Evolutionary conservation across 2,888 invertebrate genomes (phyloP).

Genomic region (Pristionchus arcanus): DNA sequence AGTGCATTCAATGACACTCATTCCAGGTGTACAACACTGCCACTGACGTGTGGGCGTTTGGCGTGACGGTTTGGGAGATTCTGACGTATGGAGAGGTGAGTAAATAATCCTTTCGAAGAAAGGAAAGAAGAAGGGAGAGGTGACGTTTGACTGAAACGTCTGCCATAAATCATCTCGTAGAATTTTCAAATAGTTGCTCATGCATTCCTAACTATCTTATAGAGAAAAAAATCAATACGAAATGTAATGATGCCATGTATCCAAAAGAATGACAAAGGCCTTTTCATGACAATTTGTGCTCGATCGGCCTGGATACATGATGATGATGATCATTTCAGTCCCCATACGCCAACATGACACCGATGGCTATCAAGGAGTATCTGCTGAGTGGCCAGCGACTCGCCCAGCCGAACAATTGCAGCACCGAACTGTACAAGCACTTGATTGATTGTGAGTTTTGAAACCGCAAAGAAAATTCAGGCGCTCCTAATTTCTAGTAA

Average conservation of each 20-base stretch:
- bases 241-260: too few relatives aligned
- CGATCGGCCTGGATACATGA: too few relatives aligned
- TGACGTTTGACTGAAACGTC: not conserved
- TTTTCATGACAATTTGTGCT: too few relatives aligned
- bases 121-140: not conserved
- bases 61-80: constrained; percentile 97
- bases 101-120: not conserved
- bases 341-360: constrained; percentile 65
- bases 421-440: constrained; percentile 95
- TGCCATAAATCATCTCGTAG: not conserved
- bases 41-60: constrained; percentile 99
- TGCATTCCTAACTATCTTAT: not conserved
- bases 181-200: not conserved
- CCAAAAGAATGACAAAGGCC: not conserved
- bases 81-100: constrained; percentile 91
- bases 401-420: constrained; percentile 93
- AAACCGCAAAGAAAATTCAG: too few relatives aligned
- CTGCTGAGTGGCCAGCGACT: constrained; percentile 95
- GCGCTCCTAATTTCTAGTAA: too few relatives aligned
- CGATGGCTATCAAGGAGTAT: constrained; percentile 89
- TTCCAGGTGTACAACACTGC: constrained; percentile 92
- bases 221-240: not conserved
- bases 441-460: constrained; percentile 89
- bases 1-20: not conserved
- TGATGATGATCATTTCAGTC: constrained; percentile 57